These are phyloP conservation scores for Slavum lentiscoides DNA, from an alignment of 2,888 invertebrate genomes.

Conservation along the genomic window DNA sequence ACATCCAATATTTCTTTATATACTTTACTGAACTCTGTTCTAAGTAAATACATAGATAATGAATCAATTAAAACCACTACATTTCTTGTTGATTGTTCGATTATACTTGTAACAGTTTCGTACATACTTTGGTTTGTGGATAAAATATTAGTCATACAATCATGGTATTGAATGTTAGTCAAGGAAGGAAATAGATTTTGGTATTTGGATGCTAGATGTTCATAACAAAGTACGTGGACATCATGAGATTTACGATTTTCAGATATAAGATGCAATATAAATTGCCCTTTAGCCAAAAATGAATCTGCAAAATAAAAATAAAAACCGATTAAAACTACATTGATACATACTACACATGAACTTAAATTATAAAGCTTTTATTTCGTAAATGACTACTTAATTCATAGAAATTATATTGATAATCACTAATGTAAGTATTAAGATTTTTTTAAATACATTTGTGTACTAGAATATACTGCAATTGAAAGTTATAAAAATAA, in stretches of 20 bases:
- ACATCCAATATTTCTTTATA: slow-evolving; percentile 46
- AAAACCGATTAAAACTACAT: neutral
- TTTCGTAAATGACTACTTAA: no score
- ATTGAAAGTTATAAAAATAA: no score
- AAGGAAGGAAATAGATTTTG: slow-evolving; percentile 22
- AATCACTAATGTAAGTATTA: no score
- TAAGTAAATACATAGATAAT: slow-evolving; percentile 47
- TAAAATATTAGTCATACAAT: slow-evolving; percentile 31
- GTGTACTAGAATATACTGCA: no score
- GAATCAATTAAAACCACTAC: slow-evolving; percentile 53
- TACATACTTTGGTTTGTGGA: slow-evolving; percentile 1
- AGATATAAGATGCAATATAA: slow-evolving; percentile 38
- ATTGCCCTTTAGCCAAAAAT: slow-evolving; percentile 38
- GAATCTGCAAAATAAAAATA: slow-evolving; percentile 29
- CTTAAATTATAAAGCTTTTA: neutral
- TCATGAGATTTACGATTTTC: slow-evolving; percentile 39
- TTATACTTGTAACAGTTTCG: slow-evolving; percentile 16
- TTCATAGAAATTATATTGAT: no score
- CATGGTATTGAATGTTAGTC: slow-evolving; percentile 29
- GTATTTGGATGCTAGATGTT: slow-evolving; percentile 32
- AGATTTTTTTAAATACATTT: no score
- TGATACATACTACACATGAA: neutral
- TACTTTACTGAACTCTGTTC: slow-evolving; percentile 19
- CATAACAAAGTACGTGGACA: slow-evolving; percentile 38
- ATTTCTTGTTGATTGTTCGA: slow-evolving; percentile 32